Evolutionary conservation across 2,888 invertebrate genomes (phyloP).

Genomic region (Caenorhabditis zanzibari): DNA sequence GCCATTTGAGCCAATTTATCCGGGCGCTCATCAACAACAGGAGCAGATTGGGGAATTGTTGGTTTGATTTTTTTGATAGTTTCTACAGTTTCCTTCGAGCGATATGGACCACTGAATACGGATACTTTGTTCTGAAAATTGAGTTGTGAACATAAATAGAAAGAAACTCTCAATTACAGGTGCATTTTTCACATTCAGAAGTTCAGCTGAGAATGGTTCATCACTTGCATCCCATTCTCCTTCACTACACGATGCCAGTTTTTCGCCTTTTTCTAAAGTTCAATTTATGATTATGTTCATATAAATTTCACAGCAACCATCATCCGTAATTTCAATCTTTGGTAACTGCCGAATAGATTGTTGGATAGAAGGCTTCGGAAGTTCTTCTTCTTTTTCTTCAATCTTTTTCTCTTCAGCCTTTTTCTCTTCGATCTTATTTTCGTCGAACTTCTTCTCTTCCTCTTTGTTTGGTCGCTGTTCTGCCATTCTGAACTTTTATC

Average conservation of each 20-base stretch:
- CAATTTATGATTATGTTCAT: not conserved
- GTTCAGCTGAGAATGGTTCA: conserved; percentile 69
- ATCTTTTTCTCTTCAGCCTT: not conserved
- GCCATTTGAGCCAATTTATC: conserved; percentile 45
- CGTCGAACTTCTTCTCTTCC: not conserved
- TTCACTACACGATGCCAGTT: conserved; percentile 65
- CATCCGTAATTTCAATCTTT: conserved; percentile 45
- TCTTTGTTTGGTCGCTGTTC: conserved; percentile 18
- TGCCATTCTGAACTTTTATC: not conserved
- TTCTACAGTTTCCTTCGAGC: conserved; percentile 45
- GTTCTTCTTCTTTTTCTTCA: conserved; percentile 30
- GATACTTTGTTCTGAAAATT: conserved; percentile 38
- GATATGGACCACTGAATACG: conserved; percentile 56
- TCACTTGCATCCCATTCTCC: conserved; percentile 71
- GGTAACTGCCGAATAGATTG: conserved; percentile 43
- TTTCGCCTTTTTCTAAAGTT: conserved; percentile 62
- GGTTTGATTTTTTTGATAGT: conserved; percentile 35
- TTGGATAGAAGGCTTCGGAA: conserved; percentile 17
- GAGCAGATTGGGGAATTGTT: not conserved
- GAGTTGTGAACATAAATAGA: no score
- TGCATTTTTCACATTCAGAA: conserved; percentile 73
- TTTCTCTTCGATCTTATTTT: not conserved
- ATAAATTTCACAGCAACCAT: conserved; percentile 30
- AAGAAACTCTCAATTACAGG: conserved; percentile 38
- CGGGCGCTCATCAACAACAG: conserved; percentile 33